phyloP scores from a whole-genome alignment of 2,797 vertebrate species.

The Cercopithecus hamlyni region DNA sequence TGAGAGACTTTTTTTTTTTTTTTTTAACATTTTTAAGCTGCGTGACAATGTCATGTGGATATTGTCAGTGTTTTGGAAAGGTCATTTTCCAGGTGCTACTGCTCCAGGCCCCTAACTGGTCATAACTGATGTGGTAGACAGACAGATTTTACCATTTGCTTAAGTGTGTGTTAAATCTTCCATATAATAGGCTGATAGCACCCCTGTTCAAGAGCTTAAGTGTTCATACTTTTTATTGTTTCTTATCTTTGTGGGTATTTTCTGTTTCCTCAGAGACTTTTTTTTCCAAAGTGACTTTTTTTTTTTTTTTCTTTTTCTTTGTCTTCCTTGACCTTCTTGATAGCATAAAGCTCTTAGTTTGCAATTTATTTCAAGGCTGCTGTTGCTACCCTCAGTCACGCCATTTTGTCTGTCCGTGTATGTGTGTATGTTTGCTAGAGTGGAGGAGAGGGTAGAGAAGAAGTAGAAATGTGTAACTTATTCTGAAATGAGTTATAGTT shows the following conservation, averaged over 20 bases:
- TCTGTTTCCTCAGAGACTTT: background rate
- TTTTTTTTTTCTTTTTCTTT: background rate
- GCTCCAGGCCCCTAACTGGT: background rate
- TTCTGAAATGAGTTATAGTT: slow-evolving; percentile 26
- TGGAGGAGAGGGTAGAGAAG: background rate
- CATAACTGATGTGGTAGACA: background rate
- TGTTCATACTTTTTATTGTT: background rate
- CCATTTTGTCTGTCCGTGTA: background rate
- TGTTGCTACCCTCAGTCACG: background rate
- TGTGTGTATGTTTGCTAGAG: background rate
- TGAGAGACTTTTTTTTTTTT: background rate
- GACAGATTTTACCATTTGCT: background rate
- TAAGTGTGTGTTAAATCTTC: background rate
- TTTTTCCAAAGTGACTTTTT: background rate
- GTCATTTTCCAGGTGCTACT: background rate
- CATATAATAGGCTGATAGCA: background rate
- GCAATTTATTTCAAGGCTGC: background rate
- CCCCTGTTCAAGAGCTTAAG: background rate
- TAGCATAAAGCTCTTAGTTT: background rate
- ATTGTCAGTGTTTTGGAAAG: background rate
- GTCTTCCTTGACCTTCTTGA: background rate
- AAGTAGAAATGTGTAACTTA: background rate
- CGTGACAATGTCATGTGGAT: background rate
- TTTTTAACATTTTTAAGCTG: background rate
- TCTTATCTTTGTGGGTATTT: background rate